These are phyloP conservation scores for Odontocerum albicorne DNA, from an alignment of 2,888 invertebrate species.

Conservation along the genomic window DNA sequence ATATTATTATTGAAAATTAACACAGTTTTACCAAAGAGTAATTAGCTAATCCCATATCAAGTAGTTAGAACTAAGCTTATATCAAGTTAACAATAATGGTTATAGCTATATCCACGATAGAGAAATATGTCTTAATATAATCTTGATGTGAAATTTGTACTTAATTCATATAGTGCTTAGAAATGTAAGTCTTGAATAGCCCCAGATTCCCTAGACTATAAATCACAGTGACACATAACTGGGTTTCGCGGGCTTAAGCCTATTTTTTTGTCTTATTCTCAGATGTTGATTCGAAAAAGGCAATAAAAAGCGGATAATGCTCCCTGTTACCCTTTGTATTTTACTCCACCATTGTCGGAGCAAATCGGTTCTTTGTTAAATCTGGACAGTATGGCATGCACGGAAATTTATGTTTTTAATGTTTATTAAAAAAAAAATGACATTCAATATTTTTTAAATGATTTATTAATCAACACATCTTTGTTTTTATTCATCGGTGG, in stretches of 20 bases:
- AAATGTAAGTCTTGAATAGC: not conserved
- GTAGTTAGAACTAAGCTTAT: not conserved
- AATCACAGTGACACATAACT: not conserved
- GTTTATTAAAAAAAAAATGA: too few species aligned
- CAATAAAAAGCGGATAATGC: constrained; percentile 5
- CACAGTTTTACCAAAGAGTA: too few species aligned
- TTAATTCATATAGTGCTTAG: not conserved
- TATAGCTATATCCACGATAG: not conserved
- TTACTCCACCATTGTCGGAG: too few species aligned
- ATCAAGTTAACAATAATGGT: not conserved
- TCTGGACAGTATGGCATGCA: too few species aligned
- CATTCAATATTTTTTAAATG: too few species aligned
- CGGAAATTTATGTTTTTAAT: too few species aligned
- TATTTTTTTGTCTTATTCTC: not conserved
- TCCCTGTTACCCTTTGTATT: not conserved
- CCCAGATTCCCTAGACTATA: not conserved
- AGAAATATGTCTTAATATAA: too few species aligned
- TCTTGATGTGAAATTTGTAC: not conserved
- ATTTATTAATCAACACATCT: too few species aligned
- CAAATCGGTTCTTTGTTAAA: too few species aligned
- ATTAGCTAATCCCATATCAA: not conserved
- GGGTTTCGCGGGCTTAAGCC: not conserved
- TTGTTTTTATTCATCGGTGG: too few species aligned
- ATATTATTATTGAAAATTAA: too few species aligned
- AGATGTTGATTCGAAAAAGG: constrained; percentile 6